phyloP scores from a whole-genome alignment of 2,113 vertebrate species.

The Raphicerus campestris region DNA sequence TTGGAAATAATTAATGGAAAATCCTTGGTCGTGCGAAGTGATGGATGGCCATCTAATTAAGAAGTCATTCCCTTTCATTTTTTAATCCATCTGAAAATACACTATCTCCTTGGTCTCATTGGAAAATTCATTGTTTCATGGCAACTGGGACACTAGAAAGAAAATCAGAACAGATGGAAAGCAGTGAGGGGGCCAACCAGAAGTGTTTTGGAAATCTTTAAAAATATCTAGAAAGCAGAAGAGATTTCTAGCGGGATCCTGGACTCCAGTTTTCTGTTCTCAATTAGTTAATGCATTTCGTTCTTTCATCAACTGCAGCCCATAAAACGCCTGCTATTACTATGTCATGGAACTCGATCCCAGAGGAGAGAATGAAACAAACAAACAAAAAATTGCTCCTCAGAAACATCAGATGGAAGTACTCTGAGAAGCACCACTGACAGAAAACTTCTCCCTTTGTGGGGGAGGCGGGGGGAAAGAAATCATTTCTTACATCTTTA shows the following conservation, averaged over 20 bases:
- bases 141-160: background rate
- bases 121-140: constrained; percentile 45
- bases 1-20: constrained; percentile 34
- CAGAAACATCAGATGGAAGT: constrained; percentile 55
- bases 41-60: constrained; percentile 33
- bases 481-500: constrained; percentile 24
- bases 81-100: constrained; percentile 18
- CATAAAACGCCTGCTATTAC: constrained; percentile 49
- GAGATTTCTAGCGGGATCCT: constrained; percentile 55
- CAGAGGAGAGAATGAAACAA: constrained; percentile 44
- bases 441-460: background rate
- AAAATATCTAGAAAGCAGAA: constrained; percentile 61
- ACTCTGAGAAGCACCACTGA: constrained; percentile 37
- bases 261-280: constrained; percentile 64
- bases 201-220: constrained; percentile 54
- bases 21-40: background rate
- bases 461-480: background rate
- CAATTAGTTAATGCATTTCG: constrained; percentile 70
- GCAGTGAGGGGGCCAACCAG: constrained; percentile 15
- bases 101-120: constrained; percentile 42
- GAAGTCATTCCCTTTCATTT: constrained; percentile 39
- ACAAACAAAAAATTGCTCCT: constrained; percentile 42
- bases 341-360: constrained; percentile 52
- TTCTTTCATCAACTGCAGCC: constrained; percentile 70
- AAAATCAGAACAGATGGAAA: constrained; percentile 30